Evolutionary conservation across 1,140 invertebrate species (phyloP), one percentile per base, ranked within the genome.

Genomic region (Brachionus calyciflorus): DNA sequence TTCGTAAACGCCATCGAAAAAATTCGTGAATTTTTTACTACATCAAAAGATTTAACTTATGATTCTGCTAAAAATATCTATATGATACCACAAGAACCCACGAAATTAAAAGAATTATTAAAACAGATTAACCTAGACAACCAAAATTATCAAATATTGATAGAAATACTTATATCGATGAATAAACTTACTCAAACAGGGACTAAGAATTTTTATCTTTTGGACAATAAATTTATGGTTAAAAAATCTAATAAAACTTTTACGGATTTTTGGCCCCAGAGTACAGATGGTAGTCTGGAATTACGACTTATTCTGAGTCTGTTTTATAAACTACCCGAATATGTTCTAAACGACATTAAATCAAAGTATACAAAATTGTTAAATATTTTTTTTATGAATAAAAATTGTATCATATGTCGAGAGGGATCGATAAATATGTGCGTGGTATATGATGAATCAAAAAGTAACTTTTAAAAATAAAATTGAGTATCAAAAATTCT

Each of bases 321-420:
- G 9, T 65, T 44, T 14, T 65, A 3, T 21, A 44, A 65, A 24
- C 17, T 65, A 26, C 19, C 60, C 12, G 17, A 44, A 12, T 19
- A 44, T 19, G 19, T 44, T 21, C 3, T 65, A 1, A 44, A 44
- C 19, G 21, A 28, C 19, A 44, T 65, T 5, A 19, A 44, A 21
- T 46, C 60, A 10, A 65, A 65, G 9, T 65, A 24, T 44, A 24
- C 30, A 6, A 19, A 44, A 3, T 26, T 65, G 10, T 37, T 37
- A 65, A 65, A 65, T 65, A 3, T 65, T 14, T 44, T 19, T 65
- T 65, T 44, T 28, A 44, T 12, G 28, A 65, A 10, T 44, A 19
- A 65, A 12, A 65, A 41, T 41, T 44, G 33, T 44, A 19, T 65
- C 12, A 65, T 65, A 44, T 65, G 60, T 19, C 60, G 44, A 65